Conservation (phyloP, 2,113 vertebrate genomes). For the Bufo gargarizans region DNA sequence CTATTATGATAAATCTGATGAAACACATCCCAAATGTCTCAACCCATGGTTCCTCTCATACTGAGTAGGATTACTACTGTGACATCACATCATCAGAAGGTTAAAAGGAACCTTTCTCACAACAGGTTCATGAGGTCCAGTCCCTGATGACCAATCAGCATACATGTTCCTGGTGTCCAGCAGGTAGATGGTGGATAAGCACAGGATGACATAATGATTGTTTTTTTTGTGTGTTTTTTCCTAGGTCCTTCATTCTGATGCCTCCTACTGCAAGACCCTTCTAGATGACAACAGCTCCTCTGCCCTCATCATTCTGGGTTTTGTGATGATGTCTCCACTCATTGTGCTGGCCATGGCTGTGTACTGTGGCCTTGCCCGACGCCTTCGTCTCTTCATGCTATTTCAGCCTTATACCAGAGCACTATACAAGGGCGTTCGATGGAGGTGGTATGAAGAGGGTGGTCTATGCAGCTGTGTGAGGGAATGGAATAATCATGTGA, state of each 20-base stretch:
- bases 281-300: slow-evolving; percentile 92
- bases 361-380: slow-evolving; percentile 82
- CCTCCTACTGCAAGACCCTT: slow-evolving; percentile 80
- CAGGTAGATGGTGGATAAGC: too few species aligned
- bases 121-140: too few species aligned
- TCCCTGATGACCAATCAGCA: too few species aligned
- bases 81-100: too few species aligned
- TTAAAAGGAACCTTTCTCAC: too few species aligned
- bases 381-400: slow-evolving; percentile 78
- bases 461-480: slow-evolving; percentile 59
- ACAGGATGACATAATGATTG: background rate
- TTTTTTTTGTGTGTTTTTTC: background rate
- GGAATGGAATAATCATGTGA: slow-evolving; percentile 65
- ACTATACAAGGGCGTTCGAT: slow-evolving; percentile 74
- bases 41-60: too few species aligned
- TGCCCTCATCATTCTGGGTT: slow-evolving; percentile 90
- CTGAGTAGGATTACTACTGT: too few species aligned
- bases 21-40: too few species aligned
- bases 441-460: slow-evolving; percentile 69
- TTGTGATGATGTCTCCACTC: slow-evolving; percentile 92
- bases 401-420: slow-evolving; percentile 75
- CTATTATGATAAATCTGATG: too few species aligned
- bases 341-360: slow-evolving; percentile 85
- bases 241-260: slow-evolving; percentile 81
- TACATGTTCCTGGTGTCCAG: too few species aligned